Evolutionary conservation across 1,140 invertebrate genomes (phyloP).

Genomic region (Diorhabda sublineata): DNA sequence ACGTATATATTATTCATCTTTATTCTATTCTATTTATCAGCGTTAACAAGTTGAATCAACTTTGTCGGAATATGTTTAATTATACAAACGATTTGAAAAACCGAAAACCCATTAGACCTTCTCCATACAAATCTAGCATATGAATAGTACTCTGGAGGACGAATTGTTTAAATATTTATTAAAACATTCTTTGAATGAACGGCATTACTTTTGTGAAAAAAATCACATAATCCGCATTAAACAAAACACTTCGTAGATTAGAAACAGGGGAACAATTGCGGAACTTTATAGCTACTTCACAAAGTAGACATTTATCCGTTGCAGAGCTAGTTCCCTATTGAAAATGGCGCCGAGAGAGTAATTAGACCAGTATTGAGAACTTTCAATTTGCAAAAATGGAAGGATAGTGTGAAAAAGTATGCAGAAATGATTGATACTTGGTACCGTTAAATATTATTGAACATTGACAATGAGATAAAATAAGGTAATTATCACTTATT

Average conservation of each 20-base stretch:
- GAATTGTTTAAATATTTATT: background rate
- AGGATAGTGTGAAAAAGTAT: background rate
- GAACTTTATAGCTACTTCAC: background rate
- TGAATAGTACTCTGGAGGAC: background rate
- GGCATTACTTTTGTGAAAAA: background rate
- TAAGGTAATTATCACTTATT: no score
- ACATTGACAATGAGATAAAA: no score
- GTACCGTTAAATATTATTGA: no score
- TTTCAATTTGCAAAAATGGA: background rate
- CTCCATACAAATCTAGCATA: background rate
- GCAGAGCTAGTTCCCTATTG: background rate
- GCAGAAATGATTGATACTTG: background rate
- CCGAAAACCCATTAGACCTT: background rate
- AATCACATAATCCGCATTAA: background rate
- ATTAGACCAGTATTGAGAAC: background rate
- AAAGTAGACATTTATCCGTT: background rate
- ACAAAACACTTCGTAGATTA: constrained; percentile 1
- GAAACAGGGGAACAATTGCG: background rate
- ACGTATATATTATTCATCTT: no score
- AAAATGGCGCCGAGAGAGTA: background rate
- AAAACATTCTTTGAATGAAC: background rate
- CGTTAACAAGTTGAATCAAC: no score
- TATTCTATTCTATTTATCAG: no score
- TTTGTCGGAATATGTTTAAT: no score
- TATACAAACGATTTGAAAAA: background rate